These are phyloP conservation scores for Dasysyrphus tricinctus DNA, from an alignment of 2,888 invertebrate species.

Conservation along the genomic window DNA sequence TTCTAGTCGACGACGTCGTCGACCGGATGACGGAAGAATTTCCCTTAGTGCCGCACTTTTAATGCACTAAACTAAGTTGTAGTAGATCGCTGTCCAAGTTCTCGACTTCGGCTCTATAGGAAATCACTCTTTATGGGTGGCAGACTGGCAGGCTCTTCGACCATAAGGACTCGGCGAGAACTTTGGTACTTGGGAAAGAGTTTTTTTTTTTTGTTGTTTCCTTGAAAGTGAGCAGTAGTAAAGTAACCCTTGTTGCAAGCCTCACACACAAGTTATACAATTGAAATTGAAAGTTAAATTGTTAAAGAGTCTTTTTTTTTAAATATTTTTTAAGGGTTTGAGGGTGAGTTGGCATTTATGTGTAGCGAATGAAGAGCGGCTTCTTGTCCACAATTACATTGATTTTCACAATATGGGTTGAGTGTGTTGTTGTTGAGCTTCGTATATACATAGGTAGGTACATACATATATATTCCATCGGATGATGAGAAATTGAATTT, in stretches of 20 bases:
- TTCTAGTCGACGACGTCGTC: slow-evolving; percentile 36
- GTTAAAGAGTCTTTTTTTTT: slow-evolving; percentile 62
- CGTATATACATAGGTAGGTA: too few species aligned
- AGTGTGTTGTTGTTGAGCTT: slow-evolving; percentile 14
- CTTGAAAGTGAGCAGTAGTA: slow-evolving; percentile 47
- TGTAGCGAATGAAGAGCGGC: slow-evolving; percentile 74
- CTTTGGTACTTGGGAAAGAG: slow-evolving; percentile 63
- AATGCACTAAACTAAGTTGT: slow-evolving; percentile 71
- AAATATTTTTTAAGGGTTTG: slow-evolving; percentile 26
- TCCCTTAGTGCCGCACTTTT: slow-evolving; percentile 58
- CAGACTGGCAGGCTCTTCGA: slow-evolving; percentile 75
- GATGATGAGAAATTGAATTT: slow-evolving; percentile 74
- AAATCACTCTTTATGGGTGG: slow-evolving; percentile 75
- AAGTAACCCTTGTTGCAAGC: slow-evolving; percentile 64
- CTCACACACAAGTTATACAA: slow-evolving; percentile 48
- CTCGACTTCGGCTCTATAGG: slow-evolving; percentile 53
- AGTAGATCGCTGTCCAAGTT: slow-evolving; percentile 65
- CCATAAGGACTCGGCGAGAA: slow-evolving; percentile 68
- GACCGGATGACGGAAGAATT: slow-evolving; percentile 65
- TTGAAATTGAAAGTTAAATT: slow-evolving; percentile 75
- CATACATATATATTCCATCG: slow-evolving; percentile 23
- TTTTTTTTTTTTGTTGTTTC: slow-evolving; percentile 20
- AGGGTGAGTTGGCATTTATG: slow-evolving; percentile 73
- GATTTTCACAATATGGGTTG: slow-evolving; percentile 71
- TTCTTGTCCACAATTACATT: slow-evolving; percentile 74